Evolutionary conservation across 2,797 vertebrate genomes (phyloP).

Genomic region (Aphelocoma californica): DNA sequence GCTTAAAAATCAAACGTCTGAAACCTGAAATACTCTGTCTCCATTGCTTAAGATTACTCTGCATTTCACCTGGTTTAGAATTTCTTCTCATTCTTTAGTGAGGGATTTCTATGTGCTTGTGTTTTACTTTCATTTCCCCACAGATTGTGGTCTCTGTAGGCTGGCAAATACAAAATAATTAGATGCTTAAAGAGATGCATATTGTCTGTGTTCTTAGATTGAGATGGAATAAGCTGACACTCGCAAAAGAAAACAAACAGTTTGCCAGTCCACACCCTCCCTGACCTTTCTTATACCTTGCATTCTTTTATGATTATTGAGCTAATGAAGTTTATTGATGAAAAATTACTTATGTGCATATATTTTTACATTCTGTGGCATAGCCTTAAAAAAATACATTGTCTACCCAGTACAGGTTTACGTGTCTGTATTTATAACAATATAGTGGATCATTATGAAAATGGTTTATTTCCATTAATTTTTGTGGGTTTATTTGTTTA

Average conservation of each 20-base stretch:
- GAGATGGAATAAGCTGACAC: conserved; percentile 70
- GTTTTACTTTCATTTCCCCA: conserved; percentile 29
- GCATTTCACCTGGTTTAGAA: not conserved
- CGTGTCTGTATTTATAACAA: not conserved
- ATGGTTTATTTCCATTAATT: not conserved
- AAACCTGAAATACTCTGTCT: not conserved
- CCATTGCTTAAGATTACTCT: not conserved
- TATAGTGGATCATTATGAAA: not conserved
- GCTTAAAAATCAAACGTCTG: not conserved
- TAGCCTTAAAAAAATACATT: conserved; percentile 18
- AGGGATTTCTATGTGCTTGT: not conserved
- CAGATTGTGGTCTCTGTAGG: conserved; percentile 1
- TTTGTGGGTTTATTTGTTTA: not conserved
- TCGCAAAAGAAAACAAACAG: conserved; percentile 60
- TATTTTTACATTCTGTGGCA: conserved; percentile 41
- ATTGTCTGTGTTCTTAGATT: conserved; percentile 64
- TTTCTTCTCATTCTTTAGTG: not conserved
- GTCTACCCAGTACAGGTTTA: not conserved
- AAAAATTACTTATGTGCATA: conserved; percentile 61
- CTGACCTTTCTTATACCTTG: conserved; percentile 62
- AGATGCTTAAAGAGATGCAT: conserved; percentile 60
- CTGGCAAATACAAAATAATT: conserved; percentile 70
- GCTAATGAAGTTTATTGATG: conserved; percentile 68
- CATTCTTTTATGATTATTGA: conserved; percentile 57
- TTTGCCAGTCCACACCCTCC: conserved; percentile 43